Evolutionary conservation across 2,113 vertebrate genomes (phyloP).

Genomic region (Trematocara zebra): DNA sequence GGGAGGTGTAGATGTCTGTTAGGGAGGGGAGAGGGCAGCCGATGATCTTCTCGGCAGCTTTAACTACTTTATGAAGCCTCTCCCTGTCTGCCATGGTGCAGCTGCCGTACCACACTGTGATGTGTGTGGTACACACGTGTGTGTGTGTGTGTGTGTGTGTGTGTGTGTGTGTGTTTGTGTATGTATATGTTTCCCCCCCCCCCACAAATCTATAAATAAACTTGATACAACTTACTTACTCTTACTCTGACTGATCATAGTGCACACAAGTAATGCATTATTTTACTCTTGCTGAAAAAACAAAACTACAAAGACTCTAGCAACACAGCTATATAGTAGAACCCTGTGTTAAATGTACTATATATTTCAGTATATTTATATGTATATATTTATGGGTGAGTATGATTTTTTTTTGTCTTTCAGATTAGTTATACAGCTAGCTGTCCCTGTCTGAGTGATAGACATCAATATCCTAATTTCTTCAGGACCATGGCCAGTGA

Average conservation of each 20-base stretch:
- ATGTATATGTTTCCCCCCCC: neutral
- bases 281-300: neutral
- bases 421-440: slow-evolving; percentile 74
- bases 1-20: no score
- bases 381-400: neutral
- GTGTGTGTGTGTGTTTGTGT: neutral
- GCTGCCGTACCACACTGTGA: no score
- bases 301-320: neutral
- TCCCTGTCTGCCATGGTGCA: no score
- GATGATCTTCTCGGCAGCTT: no score
- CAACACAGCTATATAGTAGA: neutral
- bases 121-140: no score
- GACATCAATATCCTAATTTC: slow-evolving; percentile 56
- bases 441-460: slow-evolving; percentile 72
- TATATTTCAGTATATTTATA: neutral
- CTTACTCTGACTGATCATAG: neutral
- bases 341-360: neutral
- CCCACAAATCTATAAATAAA: neutral
- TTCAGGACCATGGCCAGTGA: slow-evolving; percentile 75
- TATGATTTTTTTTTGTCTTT: neutral
- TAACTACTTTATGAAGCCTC: no score
- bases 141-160: no score
- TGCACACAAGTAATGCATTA: neutral
- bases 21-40: no score
- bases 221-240: neutral